phyloP scores from a whole-genome alignment of 2,888 invertebrate species.

The Bembecia ichneumoniformis region DNA sequence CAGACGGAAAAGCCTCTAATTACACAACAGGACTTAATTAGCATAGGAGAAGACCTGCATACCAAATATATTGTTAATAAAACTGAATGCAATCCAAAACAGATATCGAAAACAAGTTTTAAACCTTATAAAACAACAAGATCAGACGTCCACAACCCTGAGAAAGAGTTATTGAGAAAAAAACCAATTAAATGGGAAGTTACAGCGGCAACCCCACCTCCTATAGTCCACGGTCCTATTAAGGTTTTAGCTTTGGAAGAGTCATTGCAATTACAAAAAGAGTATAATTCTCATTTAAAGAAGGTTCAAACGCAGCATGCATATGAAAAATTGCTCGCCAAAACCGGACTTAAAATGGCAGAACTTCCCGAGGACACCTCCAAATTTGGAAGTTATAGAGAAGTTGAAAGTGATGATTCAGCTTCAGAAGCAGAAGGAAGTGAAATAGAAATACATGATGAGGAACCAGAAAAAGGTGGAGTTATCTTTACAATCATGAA shows the following conservation, averaged over 20 bases:
- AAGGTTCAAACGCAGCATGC: slow-evolving; percentile 71
- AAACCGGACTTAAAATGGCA: slow-evolving; percentile 46
- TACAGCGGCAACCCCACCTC: slow-evolving; percentile 76
- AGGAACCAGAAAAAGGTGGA: slow-evolving; percentile 70
- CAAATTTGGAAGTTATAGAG: slow-evolving; percentile 50
- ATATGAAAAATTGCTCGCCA: slow-evolving; percentile 61
- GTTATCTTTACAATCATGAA: slow-evolving; percentile 67
- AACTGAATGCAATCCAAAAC: slow-evolving; percentile 49
- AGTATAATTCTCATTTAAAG: slow-evolving; percentile 55
- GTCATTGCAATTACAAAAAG: slow-evolving; percentile 69
- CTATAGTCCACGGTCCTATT: slow-evolving; percentile 64
- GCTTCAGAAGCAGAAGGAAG: slow-evolving; percentile 55
- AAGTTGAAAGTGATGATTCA: slow-evolving; percentile 44
- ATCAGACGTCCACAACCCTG: slow-evolving; percentile 67
- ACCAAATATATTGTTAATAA: slow-evolving; percentile 69
- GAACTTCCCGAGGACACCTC: slow-evolving; percentile 36
- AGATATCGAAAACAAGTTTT: slow-evolving; percentile 37
- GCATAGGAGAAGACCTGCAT: slow-evolving; percentile 60
- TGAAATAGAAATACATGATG: slow-evolving; percentile 70
- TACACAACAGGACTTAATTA: slow-evolving; percentile 61
- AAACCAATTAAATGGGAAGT: slow-evolving; percentile 73
- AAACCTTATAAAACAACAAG: slow-evolving; percentile 74
- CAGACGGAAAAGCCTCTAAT: slow-evolving; percentile 59
- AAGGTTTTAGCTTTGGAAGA: slow-evolving; percentile 69
- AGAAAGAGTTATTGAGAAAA: slow-evolving; percentile 62